Evolutionary conservation across 53 echinoderm and acorn worm species (phyloP), one percentile per base, ranked within the genome.

Genomic region (Actinopyga echinites): DNA sequence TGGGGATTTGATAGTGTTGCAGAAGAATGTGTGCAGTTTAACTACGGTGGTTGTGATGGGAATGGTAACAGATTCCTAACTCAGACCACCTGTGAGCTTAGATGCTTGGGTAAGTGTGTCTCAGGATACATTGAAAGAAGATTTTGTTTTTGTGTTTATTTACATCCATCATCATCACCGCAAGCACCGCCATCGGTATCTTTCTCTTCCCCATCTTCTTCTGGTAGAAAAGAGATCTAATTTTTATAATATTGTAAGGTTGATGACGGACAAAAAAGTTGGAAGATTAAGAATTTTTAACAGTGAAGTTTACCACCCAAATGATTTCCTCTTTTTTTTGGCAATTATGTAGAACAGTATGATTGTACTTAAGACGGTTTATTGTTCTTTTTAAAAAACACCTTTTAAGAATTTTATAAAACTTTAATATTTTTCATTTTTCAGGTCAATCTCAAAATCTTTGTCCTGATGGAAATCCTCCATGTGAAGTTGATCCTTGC

Each of bases 61-160:
- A 95, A 89, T 69, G 89, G 87, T 20, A 95, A 95, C 44, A 95
- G 89, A 25, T 95, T 95, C 65, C 43, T 37, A 7, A 78, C 85
- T 20, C 55, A 60, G n/a, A 87, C 85, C 1, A 32, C 66, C 49
- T 95, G 95, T 71, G 56, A 61, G 29, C 45, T 54, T 24, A 74
- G 69, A 10, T 95, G 95, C 65, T 30, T 89, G 58, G 69, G 93
- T 93, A 84, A 84, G 86, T 79, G 23, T 17, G 8, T 15, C 23
- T 1, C 37, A 49, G 0, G 17, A n/a, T n/a, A n/a, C 49, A 49
- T 13, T 0, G 3, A 8, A 2, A 2, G 2, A 49, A 49, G 17
- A 13, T 49, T 49, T 13, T 17, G 0, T 0, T 49, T n/a, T n/a
- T n/a, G n/a, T n/a, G n/a, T n/a, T n/a, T n/a, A n/a, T n/a, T n/a